Percentiles rank a stretch among this genome's conserved stretches.
Conservation (phyloP, 2,113 vertebrate species). For the Columba janthina region DNA sequence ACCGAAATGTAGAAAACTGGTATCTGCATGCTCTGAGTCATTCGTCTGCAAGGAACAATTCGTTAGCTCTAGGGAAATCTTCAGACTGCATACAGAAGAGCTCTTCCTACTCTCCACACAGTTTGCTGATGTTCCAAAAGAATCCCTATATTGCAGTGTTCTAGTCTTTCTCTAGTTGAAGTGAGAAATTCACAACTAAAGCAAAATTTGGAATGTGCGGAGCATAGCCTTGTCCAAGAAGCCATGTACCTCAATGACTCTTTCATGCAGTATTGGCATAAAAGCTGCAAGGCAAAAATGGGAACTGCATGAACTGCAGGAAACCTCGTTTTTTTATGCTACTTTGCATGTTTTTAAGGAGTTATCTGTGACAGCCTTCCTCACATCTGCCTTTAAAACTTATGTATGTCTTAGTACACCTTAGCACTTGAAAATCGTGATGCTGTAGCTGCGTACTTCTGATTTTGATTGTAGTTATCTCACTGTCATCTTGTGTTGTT, state of each 20-base stretch:
- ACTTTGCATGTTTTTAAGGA: background rate
- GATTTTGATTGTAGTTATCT: no score
- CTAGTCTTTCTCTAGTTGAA: background rate
- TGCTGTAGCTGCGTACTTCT: no score
- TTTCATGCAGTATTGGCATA: background rate
- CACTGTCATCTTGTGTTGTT: no score
- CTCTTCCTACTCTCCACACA: background rate
- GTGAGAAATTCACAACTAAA: background rate
- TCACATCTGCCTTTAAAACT: no score
- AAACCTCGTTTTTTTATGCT: background rate
- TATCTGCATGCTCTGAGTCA: background rate
- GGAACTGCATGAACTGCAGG: background rate
- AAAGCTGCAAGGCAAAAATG: background rate
- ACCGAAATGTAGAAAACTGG: background rate
- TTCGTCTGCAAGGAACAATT: background rate
- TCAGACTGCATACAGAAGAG: background rate
- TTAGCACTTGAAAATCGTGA: no score
- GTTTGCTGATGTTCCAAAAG: background rate
- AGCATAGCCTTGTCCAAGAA: background rate
- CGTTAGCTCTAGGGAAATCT: background rate
- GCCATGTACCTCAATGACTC: background rate
- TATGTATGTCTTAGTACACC: no score
- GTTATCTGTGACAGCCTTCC: no score
- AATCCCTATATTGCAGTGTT: background rate
- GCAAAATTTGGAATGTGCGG: background rate